Conservation (phyloP, 2,113 vertebrate species). For the Nothobranchius furzeri region DNA sequence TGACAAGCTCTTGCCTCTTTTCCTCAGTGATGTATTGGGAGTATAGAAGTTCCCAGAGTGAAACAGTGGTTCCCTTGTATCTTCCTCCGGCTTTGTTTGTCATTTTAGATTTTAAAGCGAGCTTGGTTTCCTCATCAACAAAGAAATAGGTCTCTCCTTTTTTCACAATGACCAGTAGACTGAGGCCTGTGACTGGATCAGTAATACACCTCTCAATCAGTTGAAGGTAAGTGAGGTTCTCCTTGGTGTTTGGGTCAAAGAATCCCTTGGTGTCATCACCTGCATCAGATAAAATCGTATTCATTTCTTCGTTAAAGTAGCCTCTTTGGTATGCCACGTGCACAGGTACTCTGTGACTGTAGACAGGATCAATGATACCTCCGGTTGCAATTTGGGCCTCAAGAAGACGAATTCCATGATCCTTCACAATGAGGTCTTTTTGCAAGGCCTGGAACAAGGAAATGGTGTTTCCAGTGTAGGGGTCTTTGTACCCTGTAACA, state of each 20-base stretch:
- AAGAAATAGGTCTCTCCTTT: too few species aligned
- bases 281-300: slow-evolving; percentile 78
- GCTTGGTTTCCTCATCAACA: too few species aligned
- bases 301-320: slow-evolving; percentile 84
- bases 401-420: slow-evolving; percentile 64
- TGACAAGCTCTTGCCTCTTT: too few species aligned
- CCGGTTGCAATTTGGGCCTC: slow-evolving; percentile 82
- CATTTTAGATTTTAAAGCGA: too few species aligned
- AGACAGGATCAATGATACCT: slow-evolving; percentile 79
- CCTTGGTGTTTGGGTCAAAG: slow-evolving; percentile 77
- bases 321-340: slow-evolving; percentile 82
- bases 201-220: slow-evolving; percentile 71
- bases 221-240: slow-evolving; percentile 75
- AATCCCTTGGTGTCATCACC: slow-evolving; percentile 74
- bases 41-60: too few species aligned
- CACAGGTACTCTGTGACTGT: slow-evolving; percentile 82
- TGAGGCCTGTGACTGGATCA: slow-evolving; percentile 65
- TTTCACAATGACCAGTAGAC: too few species aligned
- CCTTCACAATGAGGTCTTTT: slow-evolving; percentile 66
- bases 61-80: too few species aligned
- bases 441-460: slow-evolving; percentile 69
- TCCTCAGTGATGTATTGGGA: too few species aligned
- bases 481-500: slow-evolving; percentile 49
- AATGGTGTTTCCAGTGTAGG: slow-evolving; percentile 56
- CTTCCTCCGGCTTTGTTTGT: too few species aligned